Percentiles rank a stretch among this genome's conserved stretches.
These are phyloP conservation scores for Embidobia sp. DNA, from an alignment of 2,888 invertebrate genomes.

Conservation along the genomic window DNA sequence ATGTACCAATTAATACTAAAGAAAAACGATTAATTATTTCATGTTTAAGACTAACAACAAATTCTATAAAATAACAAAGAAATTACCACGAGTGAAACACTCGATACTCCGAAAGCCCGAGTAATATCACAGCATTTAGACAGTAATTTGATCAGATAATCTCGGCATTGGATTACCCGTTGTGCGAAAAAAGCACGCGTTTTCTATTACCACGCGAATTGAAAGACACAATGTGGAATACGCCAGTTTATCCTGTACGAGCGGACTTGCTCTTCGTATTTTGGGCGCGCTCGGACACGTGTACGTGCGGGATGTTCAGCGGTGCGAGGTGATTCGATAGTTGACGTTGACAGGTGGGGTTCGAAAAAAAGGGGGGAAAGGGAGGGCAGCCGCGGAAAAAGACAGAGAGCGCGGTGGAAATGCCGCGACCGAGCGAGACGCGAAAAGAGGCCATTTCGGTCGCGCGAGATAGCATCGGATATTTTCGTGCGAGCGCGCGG, in stretches of 20 bases:
- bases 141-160: slow-evolving; percentile 14
- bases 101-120: too few relatives aligned
- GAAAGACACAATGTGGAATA: slow-evolving; percentile 49
- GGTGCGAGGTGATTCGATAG: slow-evolving; percentile 58
- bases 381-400: too few relatives aligned
- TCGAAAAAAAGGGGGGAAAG: slow-evolving; percentile 6
- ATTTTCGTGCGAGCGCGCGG: slow-evolving; percentile 73
- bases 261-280: too few relatives aligned
- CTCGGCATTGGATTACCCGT: not conserved
- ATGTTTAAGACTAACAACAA: too few relatives aligned
- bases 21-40: too few relatives aligned
- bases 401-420: slow-evolving; percentile 23
- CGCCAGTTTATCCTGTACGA: slow-evolving; percentile 39
- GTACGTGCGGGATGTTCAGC: slow-evolving; percentile 51
- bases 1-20: too few relatives aligned
- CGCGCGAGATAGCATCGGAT: slow-evolving; percentile 73
- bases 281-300: slow-evolving; percentile 34
- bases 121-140: slow-evolving; percentile 4
- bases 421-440: slow-evolving; percentile 32
- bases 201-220: slow-evolving; percentile 43
- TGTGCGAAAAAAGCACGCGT: slow-evolving; percentile 22
- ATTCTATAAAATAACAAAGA: too few relatives aligned
- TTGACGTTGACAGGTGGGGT: slow-evolving; percentile 35
- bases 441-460: slow-evolving; percentile 62
- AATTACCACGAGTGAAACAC: too few relatives aligned